Base-by-base conservation (phyloP, 2,888 invertebrate species). In the Phlogophora meticulosa region DNA sequence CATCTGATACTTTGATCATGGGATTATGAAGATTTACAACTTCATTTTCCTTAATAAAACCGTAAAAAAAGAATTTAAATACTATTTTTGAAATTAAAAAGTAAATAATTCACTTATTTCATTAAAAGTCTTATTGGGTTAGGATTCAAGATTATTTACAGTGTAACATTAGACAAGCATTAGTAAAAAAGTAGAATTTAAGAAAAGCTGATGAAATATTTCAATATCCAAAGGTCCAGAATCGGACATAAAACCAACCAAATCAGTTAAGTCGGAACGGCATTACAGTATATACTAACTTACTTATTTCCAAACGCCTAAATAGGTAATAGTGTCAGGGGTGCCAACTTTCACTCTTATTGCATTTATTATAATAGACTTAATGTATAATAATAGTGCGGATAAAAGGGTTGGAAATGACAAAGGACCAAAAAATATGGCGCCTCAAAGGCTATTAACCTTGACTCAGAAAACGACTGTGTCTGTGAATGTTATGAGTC, bases 371-470 rank as follows among this genome's bases (percentile, higher is more conserved):
- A 7, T 52, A 51, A 34, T 17, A 20, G 17, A 2, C 17, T 28
- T 28, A 52, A n/a, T 51, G 0, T 45, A 36, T 24, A n/a, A 36
- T 46, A 24, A 40, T 46, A 34, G 2, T 57, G 38, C 32, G 11
- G 22, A 38, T 53, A 43, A 53, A 64, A 72, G 36, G 53, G 48
- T 24, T 42, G 34, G 13, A 43, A 46, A 62, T 62, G 9, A 49
- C 28, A n/a, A 20, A 59, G 36, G 36, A 53, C 46, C 51, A 55
- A 22, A 57, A 46, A 59, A 24, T 22, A 46, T 66, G 67, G 52
- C 56, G 60, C 46, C 73, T 24, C n/a, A 17, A 32, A 17, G 5
- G 24, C 66, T 38, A 46, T 59, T 65, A 53, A 38, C 60, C 59
- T 61, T 73, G 72, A 43, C 24, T 57, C 17, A 17, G 15, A 46